Percentiles rank a stretch among this genome's conserved stretches.
These are phyloP conservation scores for Andrena haemorrhoa DNA, from an alignment of 2,888 invertebrate genomes.

Conservation along the genomic window DNA sequence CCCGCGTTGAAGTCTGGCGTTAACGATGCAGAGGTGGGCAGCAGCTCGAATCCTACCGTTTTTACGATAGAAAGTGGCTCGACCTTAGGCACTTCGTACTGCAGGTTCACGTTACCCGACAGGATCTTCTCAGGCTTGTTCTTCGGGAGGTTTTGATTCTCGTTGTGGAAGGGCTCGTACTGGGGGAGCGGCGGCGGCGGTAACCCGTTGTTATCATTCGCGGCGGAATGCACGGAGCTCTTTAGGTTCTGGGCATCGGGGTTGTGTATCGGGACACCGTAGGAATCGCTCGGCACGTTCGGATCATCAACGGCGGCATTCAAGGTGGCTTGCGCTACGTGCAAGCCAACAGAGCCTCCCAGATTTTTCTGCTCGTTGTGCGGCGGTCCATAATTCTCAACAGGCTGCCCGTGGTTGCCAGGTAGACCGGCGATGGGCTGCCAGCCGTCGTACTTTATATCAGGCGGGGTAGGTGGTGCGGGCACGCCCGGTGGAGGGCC, in stretches of 20 bases:
- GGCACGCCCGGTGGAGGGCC: conserved; percentile 90
- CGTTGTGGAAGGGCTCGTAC: conserved; percentile 80
- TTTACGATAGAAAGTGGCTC: conserved; percentile 68
- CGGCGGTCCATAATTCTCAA: conserved; percentile 75
- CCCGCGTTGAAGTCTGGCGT: conserved; percentile 55
- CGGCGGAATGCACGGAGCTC: conserved; percentile 75
- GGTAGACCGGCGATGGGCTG: conserved; percentile 92
- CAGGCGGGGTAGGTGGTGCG: conserved; percentile 91
- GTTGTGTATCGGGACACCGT: conserved; percentile 85
- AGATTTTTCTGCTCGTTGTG: conserved; percentile 60
- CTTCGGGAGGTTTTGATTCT: conserved; percentile 50
- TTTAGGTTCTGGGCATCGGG: conserved; percentile 81
- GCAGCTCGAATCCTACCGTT: conserved; percentile 73
- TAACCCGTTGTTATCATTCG: conserved; percentile 77
- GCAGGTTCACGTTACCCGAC: conserved; percentile 59
- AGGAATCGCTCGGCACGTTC: conserved; percentile 85
- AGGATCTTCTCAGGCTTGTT: background rate
- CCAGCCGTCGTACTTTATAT: conserved; percentile 94
- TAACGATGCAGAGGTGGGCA: conserved; percentile 69
- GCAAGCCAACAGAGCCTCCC: conserved; percentile 17
- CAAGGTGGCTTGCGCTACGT: conserved; percentile 34
- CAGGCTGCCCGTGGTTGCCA: conserved; percentile 80
- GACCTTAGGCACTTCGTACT: conserved; percentile 63
- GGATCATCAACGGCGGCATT: conserved; percentile 58
- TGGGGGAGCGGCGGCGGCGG: conserved; percentile 82